Evolutionary conservation across 2,113 vertebrate genomes (phyloP).

Genomic region (Chaetorhynchus papuensis): DNA sequence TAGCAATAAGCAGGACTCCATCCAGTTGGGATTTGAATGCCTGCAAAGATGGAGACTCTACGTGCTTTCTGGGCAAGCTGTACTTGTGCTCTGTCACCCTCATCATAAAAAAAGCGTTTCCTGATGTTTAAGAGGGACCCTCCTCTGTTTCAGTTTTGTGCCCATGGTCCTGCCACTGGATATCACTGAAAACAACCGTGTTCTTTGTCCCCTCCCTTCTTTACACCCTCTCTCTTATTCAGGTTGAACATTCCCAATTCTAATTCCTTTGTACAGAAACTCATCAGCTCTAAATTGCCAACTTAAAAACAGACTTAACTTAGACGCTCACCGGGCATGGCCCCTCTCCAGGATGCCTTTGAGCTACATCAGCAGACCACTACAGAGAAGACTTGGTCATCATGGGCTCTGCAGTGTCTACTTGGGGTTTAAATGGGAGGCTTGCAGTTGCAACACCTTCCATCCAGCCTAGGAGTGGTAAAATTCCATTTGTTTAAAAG

Average conservation of each 20-base stretch:
- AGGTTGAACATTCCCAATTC: not conserved
- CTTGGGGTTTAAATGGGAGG: not conserved
- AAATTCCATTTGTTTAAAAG: not conserved
- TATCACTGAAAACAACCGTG: not conserved
- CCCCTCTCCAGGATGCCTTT: not conserved
- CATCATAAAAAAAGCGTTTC: not conserved
- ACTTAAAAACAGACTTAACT: not conserved
- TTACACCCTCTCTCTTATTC: not conserved
- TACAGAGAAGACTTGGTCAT: not conserved
- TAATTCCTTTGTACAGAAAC: not conserved
- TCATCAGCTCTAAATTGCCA: not conserved
- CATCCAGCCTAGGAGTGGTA: not conserved
- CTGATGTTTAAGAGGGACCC: not conserved
- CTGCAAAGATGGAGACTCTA: not conserved
- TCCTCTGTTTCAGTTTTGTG: not conserved
- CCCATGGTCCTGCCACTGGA: not conserved
- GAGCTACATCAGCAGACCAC: not conserved
- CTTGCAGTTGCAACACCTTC: not conserved
- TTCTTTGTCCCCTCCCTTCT: not conserved
- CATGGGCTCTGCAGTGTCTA: not conserved
- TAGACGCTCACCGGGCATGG: not conserved
- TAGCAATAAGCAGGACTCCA: not conserved
- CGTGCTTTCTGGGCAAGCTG: not conserved
- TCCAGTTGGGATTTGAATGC: not conserved
- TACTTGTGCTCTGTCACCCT: not conserved